phyloP scores from a whole-genome alignment of 2,797 vertebrate species.

The Syngnathus acus region DNA sequence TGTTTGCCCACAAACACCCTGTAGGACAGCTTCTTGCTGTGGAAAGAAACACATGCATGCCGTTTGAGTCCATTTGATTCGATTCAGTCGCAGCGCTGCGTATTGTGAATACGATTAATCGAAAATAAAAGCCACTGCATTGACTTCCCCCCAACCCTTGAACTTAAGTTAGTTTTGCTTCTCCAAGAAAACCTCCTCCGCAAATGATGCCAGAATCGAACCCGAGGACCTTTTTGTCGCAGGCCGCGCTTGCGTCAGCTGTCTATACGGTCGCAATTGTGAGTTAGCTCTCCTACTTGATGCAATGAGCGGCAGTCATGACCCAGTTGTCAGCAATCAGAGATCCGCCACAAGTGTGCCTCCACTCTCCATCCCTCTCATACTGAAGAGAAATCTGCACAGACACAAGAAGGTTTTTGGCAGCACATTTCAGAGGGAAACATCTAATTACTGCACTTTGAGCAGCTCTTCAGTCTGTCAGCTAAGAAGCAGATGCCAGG shows the following conservation, averaged over 20 bases:
- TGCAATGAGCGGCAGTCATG: constrained; percentile 79
- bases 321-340: constrained; percentile 78
- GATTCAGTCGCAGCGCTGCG: background rate
- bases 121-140: too few relatives aligned
- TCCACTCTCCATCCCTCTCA: constrained; percentile 57
- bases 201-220: background rate
- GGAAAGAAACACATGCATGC: constrained; percentile 15
- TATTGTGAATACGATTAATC: too few relatives aligned
- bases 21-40: constrained; percentile 61
- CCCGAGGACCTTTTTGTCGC: background rate
- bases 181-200: background rate
- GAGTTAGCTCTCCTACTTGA: constrained; percentile 59
- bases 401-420: background rate
- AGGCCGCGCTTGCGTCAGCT: background rate
- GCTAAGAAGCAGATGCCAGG: constrained; percentile 32
- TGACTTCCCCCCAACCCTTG: background rate
- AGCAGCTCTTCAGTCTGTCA: constrained; percentile 12
- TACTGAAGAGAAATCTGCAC: constrained; percentile 75
- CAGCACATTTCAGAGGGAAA: constrained; percentile 10
- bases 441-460: constrained; percentile 21
- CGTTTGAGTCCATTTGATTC: background rate
- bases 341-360: constrained; percentile 76
- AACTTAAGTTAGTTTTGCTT: background rate
- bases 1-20: constrained; percentile 73
- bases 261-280: constrained; percentile 4